Evolutionary conservation across 1,140 invertebrate species (phyloP), one percentile per base, ranked within the genome.

Genomic region (Centruroides vittatus): DNA sequence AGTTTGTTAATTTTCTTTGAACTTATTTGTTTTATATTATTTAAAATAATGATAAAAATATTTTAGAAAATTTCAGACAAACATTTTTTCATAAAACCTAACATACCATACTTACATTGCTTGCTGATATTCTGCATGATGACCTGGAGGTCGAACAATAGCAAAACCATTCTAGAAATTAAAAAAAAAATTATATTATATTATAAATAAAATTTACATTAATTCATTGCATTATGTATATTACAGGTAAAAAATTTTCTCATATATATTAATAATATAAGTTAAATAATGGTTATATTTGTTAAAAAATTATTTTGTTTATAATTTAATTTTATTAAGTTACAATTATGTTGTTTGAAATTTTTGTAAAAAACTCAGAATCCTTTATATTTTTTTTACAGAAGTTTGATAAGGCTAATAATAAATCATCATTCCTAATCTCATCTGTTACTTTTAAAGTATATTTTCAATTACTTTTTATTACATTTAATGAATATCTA

Each of bases 71-170:
- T 23, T 23, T 23, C 23, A 23, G 23, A 23, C 23, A 23, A 23
- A 23, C 23, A 23, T 23, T 23, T 23, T 23, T 23, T 23, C 23
- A 23, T 23, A 23, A 23, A 23, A 23, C 23, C 23, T 23, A 23
- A 23, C 23, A 23, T 23, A 23, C 23, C 23, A 23, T 41, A 69
- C 73, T 73, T 68, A 77, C 93, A 98, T 98, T 8, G 94, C 90
- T 76, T 96, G 89, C 70, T 93, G 88, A 5, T 84, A 81, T 78
- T 99, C 97, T 2, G 96, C 95, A 75, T 99, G 97, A 77, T 99
- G 96, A 5, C 96, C 97, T 0, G 95, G 95, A 12, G 95, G 95
- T 65, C 97, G 81, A 9, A 99, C 95, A 48, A 99, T 86, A 9
- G 96, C 96, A 73, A 99, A 96, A 12, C 96, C 96, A 78, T 95